Base-by-base conservation (phyloP, 1,140 invertebrate genomes). In the Lucilia sericata region DNA sequence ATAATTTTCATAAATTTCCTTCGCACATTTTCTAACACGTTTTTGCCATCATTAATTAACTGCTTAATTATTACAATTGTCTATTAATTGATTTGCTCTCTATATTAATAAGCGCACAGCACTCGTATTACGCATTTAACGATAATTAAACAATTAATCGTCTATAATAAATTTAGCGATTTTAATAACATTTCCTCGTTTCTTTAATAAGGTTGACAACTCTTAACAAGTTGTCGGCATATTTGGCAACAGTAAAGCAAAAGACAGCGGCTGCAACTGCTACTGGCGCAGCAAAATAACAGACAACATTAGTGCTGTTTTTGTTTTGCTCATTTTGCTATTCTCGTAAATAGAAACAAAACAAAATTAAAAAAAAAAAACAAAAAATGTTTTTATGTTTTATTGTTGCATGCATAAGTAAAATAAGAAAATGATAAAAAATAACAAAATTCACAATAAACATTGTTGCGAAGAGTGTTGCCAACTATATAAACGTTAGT, bases 121-220 rank as follows among this genome's bases (percentile, higher is more conserved):
- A 60, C 13, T n/a, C n/a, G n/a, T n/a, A 17, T 14, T 2, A 60
- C 17, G 14, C n/a, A 60, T 60, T 60, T n/a, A 17, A 17, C 14
- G n/a, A 60, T 60, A 60, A n/a, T 60, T 60, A 14, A n/a, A n/a
- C n/a, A 60, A 60, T 60, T 60, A 60, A 60, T 60, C 14, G 55
- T n/a, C 55, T 60, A 7, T 60, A 60, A 60, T n/a, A 60, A 60
- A 60, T 60, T 60, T n/a, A 60, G 55, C 55, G 55, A n/a, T 60
- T 60, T 60, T 14, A 17, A 60, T 14, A 60, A 5, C n/a, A 60
- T 3, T 60, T 60, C 55, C 55, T 60, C 55, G n/a, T 60, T 60
- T 30, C 3, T 3, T 30, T 7, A n/a, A 5, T 3, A 60, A 17
- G n/a, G 55, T 60, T 60, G 55, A 60, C 55, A 60, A 60, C 55